Evolutionary conservation across 2,797 vertebrate species (phyloP), one percentile per base, ranked within the genome.

Genomic region (Enteromius viviparus): DNA sequence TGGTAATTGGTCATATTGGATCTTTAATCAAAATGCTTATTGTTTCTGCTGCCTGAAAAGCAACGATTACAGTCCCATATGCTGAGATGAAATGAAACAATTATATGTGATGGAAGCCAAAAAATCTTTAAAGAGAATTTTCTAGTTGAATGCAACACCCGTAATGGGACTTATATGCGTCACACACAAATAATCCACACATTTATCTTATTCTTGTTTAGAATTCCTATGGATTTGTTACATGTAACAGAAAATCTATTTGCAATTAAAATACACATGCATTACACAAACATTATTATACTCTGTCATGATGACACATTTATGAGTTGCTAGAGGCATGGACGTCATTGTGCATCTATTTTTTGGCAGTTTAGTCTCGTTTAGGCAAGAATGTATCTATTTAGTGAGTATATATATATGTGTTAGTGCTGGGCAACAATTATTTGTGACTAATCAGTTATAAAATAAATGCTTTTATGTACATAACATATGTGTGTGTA

Each of bases 1-100:
- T 23, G 60, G 60, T 82, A 82, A 82, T 82, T 82, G 80, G 80
- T 76, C 47, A 66, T 65, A 82, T 82, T 76, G 60, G 71, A 82
- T 55, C 80, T 47, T 75, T 82, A 76, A 75, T 82, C 71, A 82
- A 71, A 71, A 78, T n/a, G 45, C 32, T 77, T 21, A 69, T 83
- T 64, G 47, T 83, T 82, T 65, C 71, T 51, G 29, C 69, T 74
- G 70, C 68, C 69, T 81, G 69, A 65, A 75, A 81, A 64, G 29
- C 14, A 74, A 49, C 45, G n/a, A 66, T 82, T 76, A 82, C 45
- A 55, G 23, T 42, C 32, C 42, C 78, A 76, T 82, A 53, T 34
- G 40, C 53, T 51, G 71, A 80, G 55, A 70, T 65, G 51, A 81
- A 74, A 74, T 68, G 11, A 69, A 69, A 74, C 71, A 85, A 75